Conservation (phyloP, 2,113 vertebrate species). For the Bubo bubo region DNA sequence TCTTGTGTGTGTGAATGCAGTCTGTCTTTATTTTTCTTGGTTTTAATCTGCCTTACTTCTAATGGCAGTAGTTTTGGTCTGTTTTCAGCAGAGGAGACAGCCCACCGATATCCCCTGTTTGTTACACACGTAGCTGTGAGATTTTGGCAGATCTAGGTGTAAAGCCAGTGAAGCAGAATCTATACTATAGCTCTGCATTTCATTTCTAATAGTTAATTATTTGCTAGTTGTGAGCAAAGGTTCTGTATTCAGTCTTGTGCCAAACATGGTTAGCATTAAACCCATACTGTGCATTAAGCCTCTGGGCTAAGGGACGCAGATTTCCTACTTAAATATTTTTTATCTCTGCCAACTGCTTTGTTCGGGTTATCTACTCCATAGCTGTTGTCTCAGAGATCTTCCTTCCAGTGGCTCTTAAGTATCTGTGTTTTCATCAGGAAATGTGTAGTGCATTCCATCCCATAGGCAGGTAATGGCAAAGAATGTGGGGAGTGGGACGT, state of each 20-base stretch:
- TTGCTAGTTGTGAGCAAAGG: not conserved
- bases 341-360: not conserved
- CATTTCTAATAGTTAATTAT: not conserved
- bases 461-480: not conserved
- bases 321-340: not conserved
- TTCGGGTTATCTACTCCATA: not conserved
- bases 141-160: not conserved
- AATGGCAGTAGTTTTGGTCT: not conserved
- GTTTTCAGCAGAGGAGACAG: not conserved
- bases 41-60: not conserved
- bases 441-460: not conserved
- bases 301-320: not conserved
- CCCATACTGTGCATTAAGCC: not conserved
- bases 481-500: rapidly evolving
- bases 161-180: not conserved
- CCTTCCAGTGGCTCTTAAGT: not conserved
- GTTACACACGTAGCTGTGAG: not conserved
- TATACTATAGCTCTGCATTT: not conserved
- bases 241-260: not conserved
- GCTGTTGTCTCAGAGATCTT: not conserved
- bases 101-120: not conserved
- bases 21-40: not conserved
- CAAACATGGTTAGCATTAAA: not conserved
- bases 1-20: not conserved
- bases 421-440: not conserved